A percentile compares a stretch with the other conserved stretches of the same genome.
These are phyloP conservation scores for Rostratula benghalensis DNA, from an alignment of 2,113 vertebrate species.

Conservation along the genomic window DNA sequence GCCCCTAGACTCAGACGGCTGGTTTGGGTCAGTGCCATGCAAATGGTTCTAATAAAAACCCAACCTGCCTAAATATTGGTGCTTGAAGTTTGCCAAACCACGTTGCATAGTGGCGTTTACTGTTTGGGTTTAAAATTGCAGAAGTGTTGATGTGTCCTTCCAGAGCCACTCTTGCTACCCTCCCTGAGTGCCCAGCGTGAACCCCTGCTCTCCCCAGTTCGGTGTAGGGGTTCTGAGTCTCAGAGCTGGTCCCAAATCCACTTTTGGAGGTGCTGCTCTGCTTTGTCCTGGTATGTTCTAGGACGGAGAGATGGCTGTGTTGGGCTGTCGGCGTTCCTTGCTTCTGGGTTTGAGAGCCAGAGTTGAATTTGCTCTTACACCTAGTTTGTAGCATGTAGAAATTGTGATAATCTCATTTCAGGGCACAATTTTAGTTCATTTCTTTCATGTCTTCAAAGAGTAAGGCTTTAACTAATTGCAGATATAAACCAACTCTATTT, in stretches of 20 bases:
- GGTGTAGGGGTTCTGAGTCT: not conserved
- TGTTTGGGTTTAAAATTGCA: not conserved
- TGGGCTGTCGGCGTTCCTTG: fast-evolving
- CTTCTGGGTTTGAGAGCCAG: not conserved
- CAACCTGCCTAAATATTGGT: not conserved
- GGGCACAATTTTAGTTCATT: not conserved
- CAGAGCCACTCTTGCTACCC: not conserved
- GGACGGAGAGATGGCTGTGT: not conserved
- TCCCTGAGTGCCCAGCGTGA: fast-evolving
- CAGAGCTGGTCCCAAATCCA: not conserved
- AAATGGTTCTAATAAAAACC: not conserved
- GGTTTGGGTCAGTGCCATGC: not conserved
- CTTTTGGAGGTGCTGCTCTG: not conserved
- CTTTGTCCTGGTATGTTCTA: not conserved
- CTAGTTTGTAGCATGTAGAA: fast-evolving
- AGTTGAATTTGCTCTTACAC: not conserved
- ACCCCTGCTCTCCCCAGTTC: not conserved
- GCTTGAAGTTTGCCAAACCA: not conserved
- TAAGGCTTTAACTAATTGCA: not conserved
- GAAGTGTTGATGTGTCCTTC: not conserved
- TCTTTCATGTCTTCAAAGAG: not conserved
- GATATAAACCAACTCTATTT: not conserved
- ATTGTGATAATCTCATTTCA: not conserved
- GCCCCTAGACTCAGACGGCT: not conserved
- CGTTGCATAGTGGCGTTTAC: not conserved